Base-by-base conservation (phyloP, 2,888 invertebrate genomes). In the Calameuta filiformis region DNA sequence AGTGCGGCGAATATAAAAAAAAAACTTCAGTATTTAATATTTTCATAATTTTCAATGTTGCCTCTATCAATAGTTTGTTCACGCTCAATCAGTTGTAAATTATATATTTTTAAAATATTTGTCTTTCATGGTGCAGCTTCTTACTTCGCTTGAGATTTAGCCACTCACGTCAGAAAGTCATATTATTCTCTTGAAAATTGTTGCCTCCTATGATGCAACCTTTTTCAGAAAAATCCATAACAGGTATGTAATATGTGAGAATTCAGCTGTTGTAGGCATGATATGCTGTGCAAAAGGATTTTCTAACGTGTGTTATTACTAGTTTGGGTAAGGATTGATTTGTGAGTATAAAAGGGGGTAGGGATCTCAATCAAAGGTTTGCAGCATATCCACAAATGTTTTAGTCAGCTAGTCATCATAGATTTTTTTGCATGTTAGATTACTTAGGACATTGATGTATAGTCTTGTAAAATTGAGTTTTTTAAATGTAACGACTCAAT, bases 191-290 rank as follows among this genome's bases (percentile, higher is more conserved):
- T 56, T 56, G 56, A 56, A 56, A 56, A 56, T 56, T 75, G 34
- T 34, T 69, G 73, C 40, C 75, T 75, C 35, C 75, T 69, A 77
- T 71, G 23, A 77, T 35, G n/a, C 23, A 40, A 69, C 40, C 33
- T 77, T 75, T 75, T 75, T 69, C 37, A 35, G 30, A 34, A 33
- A 69, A 40, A 68, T n/a, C 74, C 30, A 77, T 74, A 40, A 56
- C 68, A 35, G 73, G 77, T 68, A 77, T 71, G 71, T 33, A 73
- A 77, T 37, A 68, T 56, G 30, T 23, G 56, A 56, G 56, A 56
- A 23, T 56, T 56, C 23, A 23, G 23, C 56, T 56, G 56, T 56
- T 56, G 23, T 56, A 56, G 56, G 56, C 56, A 56, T 56, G 56
- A 56, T 56, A 56, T 56, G 56, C 56, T 56, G 56, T 56, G 56